Conservation (phyloP, 2,113 vertebrate genomes). For the Peromyscus maniculatus region DNA sequence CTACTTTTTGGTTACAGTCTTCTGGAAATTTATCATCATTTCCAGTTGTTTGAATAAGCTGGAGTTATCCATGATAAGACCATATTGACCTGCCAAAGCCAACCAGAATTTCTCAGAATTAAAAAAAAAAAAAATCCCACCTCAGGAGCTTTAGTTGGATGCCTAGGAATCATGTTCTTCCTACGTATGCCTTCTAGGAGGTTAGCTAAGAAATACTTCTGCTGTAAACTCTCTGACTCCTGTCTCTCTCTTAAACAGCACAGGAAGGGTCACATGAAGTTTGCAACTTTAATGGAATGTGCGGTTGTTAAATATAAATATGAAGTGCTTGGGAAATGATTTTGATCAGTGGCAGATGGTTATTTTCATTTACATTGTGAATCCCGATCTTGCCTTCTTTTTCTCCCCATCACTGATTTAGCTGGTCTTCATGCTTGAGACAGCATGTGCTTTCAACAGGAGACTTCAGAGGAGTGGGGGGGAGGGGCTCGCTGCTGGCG, state of each 20-base stretch:
- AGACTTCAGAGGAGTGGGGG: not conserved
- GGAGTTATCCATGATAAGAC: not conserved
- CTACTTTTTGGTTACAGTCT: not conserved
- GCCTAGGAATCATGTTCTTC: not conserved
- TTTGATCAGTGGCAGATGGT: not conserved
- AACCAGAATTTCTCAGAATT: constrained; percentile 31
- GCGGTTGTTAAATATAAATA: constrained; percentile 1
- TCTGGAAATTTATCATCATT: constrained; percentile 1
- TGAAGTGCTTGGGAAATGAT: not conserved
- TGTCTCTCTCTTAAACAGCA: not conserved
- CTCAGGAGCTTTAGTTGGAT: not conserved
- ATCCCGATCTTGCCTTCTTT: not conserved
- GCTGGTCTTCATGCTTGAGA: not conserved
- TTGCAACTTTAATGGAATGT: constrained; percentile 30
- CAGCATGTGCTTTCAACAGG: not conserved
- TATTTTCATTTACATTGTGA: not conserved
- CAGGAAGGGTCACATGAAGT: not conserved
- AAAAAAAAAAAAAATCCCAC: not conserved
- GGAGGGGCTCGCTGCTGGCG: not conserved
- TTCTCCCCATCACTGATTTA: not conserved
- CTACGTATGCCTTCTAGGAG: not conserved
- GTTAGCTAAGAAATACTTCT: constrained; percentile 23
- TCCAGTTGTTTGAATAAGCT: not conserved
- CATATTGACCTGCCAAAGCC: not conserved
- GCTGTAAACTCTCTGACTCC: not conserved